Conservation (phyloP, 2,797 vertebrate species). For the Aulostomus chinensis region DNA sequence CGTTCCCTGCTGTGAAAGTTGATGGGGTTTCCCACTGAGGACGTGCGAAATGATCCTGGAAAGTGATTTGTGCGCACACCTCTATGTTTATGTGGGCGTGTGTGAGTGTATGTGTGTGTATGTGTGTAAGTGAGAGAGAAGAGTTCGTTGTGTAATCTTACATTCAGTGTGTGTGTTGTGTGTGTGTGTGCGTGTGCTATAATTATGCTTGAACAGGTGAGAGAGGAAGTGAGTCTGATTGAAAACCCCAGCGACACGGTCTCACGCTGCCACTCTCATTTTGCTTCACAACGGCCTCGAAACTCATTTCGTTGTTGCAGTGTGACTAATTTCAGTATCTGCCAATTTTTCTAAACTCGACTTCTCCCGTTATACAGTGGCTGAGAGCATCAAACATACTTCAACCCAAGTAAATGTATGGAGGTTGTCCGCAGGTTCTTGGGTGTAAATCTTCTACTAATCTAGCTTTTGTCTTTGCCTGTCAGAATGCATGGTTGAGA, state of each 20-base stretch:
- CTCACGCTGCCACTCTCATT: slow-evolving; percentile 61
- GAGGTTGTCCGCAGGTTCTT: slow-evolving; percentile 8
- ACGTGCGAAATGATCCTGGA: slow-evolving; percentile 60
- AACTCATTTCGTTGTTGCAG: slow-evolving; percentile 52
- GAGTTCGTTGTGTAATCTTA: slow-evolving; percentile 18
- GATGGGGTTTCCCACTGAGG: slow-evolving; percentile 72
- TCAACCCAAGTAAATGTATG: background rate
- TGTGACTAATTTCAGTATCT: slow-evolving; percentile 59
- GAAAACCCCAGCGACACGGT: slow-evolving; percentile 49
- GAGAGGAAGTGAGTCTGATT: slow-evolving; percentile 57
- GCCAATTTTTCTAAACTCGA: slow-evolving; percentile 38
- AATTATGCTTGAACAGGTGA: slow-evolving; percentile 55
- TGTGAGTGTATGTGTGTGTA: slow-evolving; percentile 14
- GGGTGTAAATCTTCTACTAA: too few relatives aligned
- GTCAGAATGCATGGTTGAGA: too few relatives aligned
- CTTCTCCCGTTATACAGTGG: background rate
- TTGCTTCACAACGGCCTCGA: slow-evolving; percentile 47
- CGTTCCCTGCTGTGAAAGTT: slow-evolving; percentile 72
- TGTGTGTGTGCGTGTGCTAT: too few relatives aligned
- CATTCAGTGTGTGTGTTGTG: slow-evolving; percentile 28
- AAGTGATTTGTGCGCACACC: slow-evolving; percentile 56
- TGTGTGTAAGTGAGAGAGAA: slow-evolving; percentile 4
- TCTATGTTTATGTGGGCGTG: slow-evolving; percentile 14
- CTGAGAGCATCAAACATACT: background rate
- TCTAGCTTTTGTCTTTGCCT: too few relatives aligned